Evolutionary conservation across 2,888 invertebrate genomes (phyloP), one percentile per base, ranked within the genome.

Genomic region (Lycophotia porphyrea): DNA sequence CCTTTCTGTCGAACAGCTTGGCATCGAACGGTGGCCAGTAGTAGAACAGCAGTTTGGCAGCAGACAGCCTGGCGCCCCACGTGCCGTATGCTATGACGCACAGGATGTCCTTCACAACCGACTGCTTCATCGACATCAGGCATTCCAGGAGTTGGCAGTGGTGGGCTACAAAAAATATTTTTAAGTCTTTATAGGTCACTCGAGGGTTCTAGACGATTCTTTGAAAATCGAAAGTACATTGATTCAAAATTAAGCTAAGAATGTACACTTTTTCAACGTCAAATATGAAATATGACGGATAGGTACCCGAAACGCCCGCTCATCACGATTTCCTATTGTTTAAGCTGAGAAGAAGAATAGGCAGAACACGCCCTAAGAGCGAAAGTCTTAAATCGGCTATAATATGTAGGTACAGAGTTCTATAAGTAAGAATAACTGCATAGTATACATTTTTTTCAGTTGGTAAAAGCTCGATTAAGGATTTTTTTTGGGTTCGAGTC

Each of bases 1-100:
- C 98, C 90, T 98, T 98, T 73, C 99, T 97, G 93, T 99, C 99
- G 89, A 99, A 98, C 11, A 99, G 97, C 91, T 98, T 98, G 39
- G 99, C 98, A 94, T 99, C 99, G 90, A 99, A 98, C 7, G 99
- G 98, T 8, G 99, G 99, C 99, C 99, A 99, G 94, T 99, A 99
- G 96, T 99, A 99, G 96, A 99, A 99, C 68, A 99, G 97, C 58
- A 99, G 97, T 95, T 99, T 99, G 71, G 99, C 99, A 2, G 99
- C 99, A 0, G 99, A 99, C n/a, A 99, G 98, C 70, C 99, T 96
- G 0, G 99, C 98, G 70, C 98, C 98, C 84, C 98, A 98, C 0
- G 99, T 99, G 64, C 99, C 99, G 94, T 99, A 99, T 21, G 99
- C 99, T 84, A 99, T 98, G 49, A 99, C 99, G 93, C 99, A 98